phyloP scores from a whole-genome alignment of 2,888 invertebrate species.

The Protophormia terraenovae region DNA sequence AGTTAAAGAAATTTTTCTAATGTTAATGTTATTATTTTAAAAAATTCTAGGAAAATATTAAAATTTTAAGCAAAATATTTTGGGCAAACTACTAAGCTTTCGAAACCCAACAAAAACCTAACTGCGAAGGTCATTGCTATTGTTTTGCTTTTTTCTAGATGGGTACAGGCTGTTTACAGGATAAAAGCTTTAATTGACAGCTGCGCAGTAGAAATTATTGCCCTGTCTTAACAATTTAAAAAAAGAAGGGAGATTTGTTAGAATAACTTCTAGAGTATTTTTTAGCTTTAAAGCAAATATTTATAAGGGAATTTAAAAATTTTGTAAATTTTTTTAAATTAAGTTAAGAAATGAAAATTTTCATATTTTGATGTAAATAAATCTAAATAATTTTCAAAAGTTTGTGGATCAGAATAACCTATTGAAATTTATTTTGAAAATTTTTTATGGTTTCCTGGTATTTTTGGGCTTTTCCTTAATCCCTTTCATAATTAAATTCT shows the following conservation, averaged over 20 bases:
- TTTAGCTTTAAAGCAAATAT: no score
- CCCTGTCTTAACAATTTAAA: no score
- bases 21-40: no score
- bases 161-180: conserved; percentile 19
- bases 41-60: conserved; percentile 19
- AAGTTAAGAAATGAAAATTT: no score
- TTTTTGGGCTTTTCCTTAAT: neutral
- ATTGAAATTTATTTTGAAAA: no score
- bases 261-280: neutral
- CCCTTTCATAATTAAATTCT: no score
- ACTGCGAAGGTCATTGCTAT: conserved; percentile 68
- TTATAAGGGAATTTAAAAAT: no score
- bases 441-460: no score
- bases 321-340: no score
- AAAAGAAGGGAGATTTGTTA: neutral
- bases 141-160: conserved; percentile 30
- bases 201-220: conserved; percentile 19
- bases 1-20: neutral
- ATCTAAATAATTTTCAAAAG: no score
- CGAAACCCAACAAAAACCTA: conserved; percentile 35
- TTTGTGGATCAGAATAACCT: no score
- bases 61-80: conserved; percentile 16
- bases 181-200: neutral
- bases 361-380: no score
- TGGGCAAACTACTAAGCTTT: conserved; percentile 37